Percentiles rank a stretch among this genome's conserved stretches.
These are phyloP conservation scores for Dipodomys merriami DNA, from an alignment of 2,113 vertebrate genomes.

Conservation along the genomic window DNA sequence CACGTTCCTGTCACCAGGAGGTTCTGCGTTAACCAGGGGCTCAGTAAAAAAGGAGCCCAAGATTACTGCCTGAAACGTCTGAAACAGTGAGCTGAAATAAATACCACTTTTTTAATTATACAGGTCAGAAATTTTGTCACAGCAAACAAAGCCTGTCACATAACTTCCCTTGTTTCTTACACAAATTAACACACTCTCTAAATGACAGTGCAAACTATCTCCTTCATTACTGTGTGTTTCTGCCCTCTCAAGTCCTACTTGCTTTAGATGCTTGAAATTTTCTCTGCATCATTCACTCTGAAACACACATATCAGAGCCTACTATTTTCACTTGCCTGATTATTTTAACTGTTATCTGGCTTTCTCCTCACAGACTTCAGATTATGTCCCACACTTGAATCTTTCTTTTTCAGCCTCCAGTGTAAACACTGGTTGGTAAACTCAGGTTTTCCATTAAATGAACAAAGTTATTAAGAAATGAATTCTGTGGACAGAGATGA, in stretches of 20 bases:
- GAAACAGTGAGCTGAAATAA: too few relatives aligned
- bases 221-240: rapidly evolving
- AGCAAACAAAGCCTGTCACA: background rate
- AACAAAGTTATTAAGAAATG: background rate
- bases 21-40: too few relatives aligned
- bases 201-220: background rate
- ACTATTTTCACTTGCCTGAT: background rate
- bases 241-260: background rate
- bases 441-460: background rate
- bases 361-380: background rate
- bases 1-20: too few relatives aligned
- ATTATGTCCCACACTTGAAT: background rate
- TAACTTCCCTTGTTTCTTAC: background rate
- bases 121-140: too few relatives aligned
- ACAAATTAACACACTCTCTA: background rate
- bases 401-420: background rate
- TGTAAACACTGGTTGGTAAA: background rate
- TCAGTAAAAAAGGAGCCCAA: too few relatives aligned
- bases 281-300: background rate
- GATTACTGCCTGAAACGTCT: too few relatives aligned
- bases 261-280: background rate
- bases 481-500: background rate
- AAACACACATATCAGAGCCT: background rate
- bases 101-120: too few relatives aligned
- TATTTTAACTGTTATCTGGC: background rate